Percentiles rank a stretch among this genome's conserved stretches.
Evolutionary conservation across 2,113 vertebrate species (phyloP).

Genomic region (Rhipidura dahli): DNA sequence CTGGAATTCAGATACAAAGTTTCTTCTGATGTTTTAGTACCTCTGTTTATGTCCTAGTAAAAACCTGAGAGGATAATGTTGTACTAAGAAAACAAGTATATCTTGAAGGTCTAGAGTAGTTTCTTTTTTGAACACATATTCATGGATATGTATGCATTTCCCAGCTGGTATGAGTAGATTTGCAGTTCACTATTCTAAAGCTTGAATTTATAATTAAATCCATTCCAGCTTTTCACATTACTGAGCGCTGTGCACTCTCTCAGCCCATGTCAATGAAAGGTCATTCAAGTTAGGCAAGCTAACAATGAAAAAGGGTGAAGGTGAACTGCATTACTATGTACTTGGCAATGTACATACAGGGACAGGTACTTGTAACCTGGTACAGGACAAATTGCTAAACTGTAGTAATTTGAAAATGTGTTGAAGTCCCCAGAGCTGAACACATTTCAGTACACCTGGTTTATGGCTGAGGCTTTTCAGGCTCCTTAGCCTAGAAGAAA

Average conservation of each 20-base stretch:
- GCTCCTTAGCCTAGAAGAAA: neutral
- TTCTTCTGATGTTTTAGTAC: neutral
- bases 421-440: neutral
- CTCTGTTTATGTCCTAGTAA: neutral
- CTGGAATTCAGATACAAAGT: neutral
- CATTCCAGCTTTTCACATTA: neutral
- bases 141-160: neutral
- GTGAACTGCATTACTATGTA: neutral
- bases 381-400: neutral
- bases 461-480: neutral
- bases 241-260: neutral
- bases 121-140: neutral
- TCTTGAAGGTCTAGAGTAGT: neutral
- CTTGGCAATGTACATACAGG: neutral
- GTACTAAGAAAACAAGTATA: neutral
- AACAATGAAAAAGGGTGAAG: neutral
- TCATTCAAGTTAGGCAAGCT: neutral
- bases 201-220: neutral
- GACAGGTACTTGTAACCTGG: neutral
- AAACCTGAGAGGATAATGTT: neutral
- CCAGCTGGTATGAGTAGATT: neutral
- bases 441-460: neutral
- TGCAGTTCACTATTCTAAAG: neutral
- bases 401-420: neutral
- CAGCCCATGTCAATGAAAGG: neutral